Evolutionary conservation across 2,888 invertebrate species (phyloP).

Genomic region (Alcis repandata): DNA sequence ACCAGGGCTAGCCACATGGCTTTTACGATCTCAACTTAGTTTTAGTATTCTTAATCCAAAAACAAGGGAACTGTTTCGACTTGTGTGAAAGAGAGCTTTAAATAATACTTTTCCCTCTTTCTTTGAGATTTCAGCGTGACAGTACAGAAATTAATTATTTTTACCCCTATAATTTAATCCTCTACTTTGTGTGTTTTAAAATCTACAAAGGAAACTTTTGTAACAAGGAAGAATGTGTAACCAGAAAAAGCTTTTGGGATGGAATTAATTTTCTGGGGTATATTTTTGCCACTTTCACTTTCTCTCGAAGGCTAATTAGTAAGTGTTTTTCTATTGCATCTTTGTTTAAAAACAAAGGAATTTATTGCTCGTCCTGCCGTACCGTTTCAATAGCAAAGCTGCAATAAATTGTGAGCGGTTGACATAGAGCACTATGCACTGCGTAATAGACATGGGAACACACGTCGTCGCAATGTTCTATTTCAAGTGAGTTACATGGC

Average conservation of each 20-base stretch:
- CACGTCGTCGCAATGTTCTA: too few relatives aligned
- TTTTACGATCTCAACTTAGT: too few relatives aligned
- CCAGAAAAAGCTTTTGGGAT: background rate
- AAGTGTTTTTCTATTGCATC: too few relatives aligned
- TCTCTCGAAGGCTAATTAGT: too few relatives aligned
- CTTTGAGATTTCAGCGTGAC: background rate
- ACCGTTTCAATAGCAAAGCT: conserved; percentile 13
- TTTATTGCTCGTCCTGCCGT: too few relatives aligned
- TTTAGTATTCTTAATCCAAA: conserved; percentile 16
- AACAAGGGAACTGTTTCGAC: conserved; percentile 3
- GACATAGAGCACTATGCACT: too few relatives aligned
- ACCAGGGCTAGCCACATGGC: too few relatives aligned
- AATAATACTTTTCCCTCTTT: conserved; percentile 6
- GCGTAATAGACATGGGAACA: too few relatives aligned
- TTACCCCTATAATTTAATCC: conserved; percentile 5
- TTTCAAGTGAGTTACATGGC: too few relatives aligned
- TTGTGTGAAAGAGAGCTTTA: conserved; percentile 11
- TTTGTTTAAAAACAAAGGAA: too few relatives aligned
- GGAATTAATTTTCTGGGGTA: background rate
- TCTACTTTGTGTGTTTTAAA: conserved; percentile 10
- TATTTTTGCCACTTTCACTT: too few relatives aligned
- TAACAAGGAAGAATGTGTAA: conserved; percentile 3
- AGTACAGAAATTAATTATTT: conserved; percentile 11
- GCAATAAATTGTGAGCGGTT: conserved; percentile 4
- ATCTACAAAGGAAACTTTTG: conserved; percentile 12